Base-by-base conservation (phyloP, 1,140 invertebrate genomes). In the Littorina saxatilis region DNA sequence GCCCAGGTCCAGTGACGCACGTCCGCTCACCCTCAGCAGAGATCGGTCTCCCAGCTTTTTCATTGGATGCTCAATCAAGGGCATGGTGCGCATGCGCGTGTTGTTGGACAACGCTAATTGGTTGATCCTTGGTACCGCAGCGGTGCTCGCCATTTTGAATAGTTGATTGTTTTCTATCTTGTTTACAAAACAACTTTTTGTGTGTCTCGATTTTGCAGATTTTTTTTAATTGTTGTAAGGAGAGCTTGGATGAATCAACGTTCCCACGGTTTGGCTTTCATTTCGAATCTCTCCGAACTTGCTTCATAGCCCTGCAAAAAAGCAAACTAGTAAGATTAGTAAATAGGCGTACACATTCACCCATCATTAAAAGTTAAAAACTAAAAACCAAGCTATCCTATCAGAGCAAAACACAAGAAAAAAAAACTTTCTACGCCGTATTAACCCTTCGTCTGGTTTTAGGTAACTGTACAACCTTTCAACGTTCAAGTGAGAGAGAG, bases 311-410 rank as follows among this genome's bases (percentile, higher is more conserved):
- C 1, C 17, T n/a, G n/a, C n/a, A n/a, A n/a, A n/a, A n/a, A n/a
- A n/a, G 37, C 3, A 32, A 32, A 23, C n/a, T 40, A 32, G 68
- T 9, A 20, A 68, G 9, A 68, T 7, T 9, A 35, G 9, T 7
- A 68, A 68, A 68, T 15, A 68, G 35, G 27, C 61, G 27, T n/a
- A 63, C 61, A 63, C 61, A 63, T n/a, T 23, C 61, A 63, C 61
- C 15, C 61, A 63, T n/a, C 15, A 15, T 23, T n/a, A 3, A 15
- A 63, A 15, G 2, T n/a, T 23, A 15, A 3, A 15, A 63, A 0
- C 9, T 29, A 52, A 11, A 52, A 23, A 52, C 11, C 11, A 23
- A 52, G 50, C 0, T 11, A 63, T 11, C 0, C 23, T 23, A 9
- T 0, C 23, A 63, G 17, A 3, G 17, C 15, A 9, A 3, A 9